A percentile compares a stretch with the other conserved stretches of the same genome.
These are phyloP conservation scores for Thecophora atra DNA, from an alignment of 2,888 invertebrate species.

Conservation along the genomic window DNA sequence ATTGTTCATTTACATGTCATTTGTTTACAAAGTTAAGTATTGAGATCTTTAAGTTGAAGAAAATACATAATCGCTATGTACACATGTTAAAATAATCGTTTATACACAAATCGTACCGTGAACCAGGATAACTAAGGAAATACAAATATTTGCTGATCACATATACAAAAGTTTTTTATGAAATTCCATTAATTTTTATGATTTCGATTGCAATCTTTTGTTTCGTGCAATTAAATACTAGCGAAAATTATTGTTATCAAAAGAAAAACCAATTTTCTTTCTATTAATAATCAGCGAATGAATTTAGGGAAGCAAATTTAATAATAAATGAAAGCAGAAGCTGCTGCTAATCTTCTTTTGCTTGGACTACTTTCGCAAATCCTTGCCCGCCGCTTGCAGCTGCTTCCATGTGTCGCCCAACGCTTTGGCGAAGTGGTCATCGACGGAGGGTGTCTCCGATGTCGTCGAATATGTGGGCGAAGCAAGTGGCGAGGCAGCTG, in stretches of 20 bases:
- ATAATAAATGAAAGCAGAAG: neutral
- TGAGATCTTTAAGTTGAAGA: constrained; percentile 34
- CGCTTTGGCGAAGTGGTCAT: constrained; percentile 93
- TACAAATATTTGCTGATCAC: too few species aligned
- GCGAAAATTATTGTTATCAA: neutral
- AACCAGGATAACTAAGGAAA: neutral
- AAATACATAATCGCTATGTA: neutral
- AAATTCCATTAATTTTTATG: too few species aligned
- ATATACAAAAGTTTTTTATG: too few species aligned
- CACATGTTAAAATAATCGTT: too few species aligned
- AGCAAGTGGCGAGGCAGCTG: constrained; percentile 54
- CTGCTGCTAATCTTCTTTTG: neutral
- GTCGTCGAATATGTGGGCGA: constrained; percentile 48
- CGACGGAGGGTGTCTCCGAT: constrained; percentile 70
- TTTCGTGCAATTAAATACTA: neutral
- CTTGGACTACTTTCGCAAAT: constrained; percentile 51
- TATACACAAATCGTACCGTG: neutral
- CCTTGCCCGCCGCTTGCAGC: constrained; percentile 71
- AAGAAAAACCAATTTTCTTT: neutral
- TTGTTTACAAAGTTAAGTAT: constrained; percentile 21
- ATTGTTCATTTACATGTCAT: constrained; percentile 46
- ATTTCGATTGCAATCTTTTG: too few species aligned
- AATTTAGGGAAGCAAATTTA: neutral
- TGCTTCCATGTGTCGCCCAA: constrained; percentile 85
- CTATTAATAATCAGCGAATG: neutral